Base-by-base conservation (phyloP, 2,113 vertebrate species). In the Grus americana region DNA sequence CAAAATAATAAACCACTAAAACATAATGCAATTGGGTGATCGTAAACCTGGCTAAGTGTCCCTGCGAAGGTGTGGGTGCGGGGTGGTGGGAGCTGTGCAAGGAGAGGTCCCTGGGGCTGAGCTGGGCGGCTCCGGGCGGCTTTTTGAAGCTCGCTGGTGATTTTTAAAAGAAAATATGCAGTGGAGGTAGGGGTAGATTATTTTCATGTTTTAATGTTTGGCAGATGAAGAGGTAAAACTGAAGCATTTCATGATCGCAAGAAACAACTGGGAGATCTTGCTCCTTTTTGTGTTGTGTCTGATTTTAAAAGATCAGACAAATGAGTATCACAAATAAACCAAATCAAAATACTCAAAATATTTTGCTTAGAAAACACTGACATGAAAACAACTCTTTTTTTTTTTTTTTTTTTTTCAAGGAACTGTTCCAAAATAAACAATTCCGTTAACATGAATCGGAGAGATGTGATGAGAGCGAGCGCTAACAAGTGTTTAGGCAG, bases 1-100 rank as follows among this genome's bases (percentile, higher is more conserved):
- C 92, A 86, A 95, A 95, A 94, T 79, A 86, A 90, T 66, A 91
- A 95, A 79, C 66, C 74, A 44, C 63, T 65, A 80, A 88, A 95
- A 88, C 94, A 82, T 63, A 57, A 94, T 32, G 30, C 54, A 73
- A 27, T 30, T 57, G 50, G 63, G 75, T 34, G n/a, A 79, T 40
- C 1, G 6, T 42, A 52, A 84, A 85, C 90, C 80, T 65, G 81
- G 70, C 40, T 29, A 3, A 22, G 5, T 2, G 18, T 72, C 47
- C 78, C 36, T 29, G 7, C 1, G 2, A 20, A 90, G 72, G 42
- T 73, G 57, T 47, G 88, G 63, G 72, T 30, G 14, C 4, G 6
- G 15, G 19, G 12, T 11, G 15, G 7, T 16, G 62, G 20, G 3
- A 88, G 15, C 57, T 2, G 13, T 14, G 55, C 29, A 6, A 42